phyloP scores from a whole-genome alignment of 2,888 invertebrate genomes.

The Bugula neritina region DNA sequence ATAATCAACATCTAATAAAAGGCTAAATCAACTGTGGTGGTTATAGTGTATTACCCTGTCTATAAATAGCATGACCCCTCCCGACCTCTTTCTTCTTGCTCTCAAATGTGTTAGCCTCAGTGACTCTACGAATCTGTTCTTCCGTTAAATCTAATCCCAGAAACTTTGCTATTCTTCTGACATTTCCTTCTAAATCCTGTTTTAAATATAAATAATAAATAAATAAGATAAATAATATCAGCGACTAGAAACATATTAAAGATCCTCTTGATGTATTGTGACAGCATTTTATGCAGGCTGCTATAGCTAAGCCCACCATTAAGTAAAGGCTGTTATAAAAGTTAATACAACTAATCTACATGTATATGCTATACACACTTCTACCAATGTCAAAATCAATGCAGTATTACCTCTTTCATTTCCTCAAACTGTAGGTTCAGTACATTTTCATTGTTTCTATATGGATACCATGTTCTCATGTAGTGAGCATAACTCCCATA shows the following conservation, averaged over 20 bases:
- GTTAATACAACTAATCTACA: no score
- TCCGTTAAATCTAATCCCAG: background rate
- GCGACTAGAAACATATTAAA: no score
- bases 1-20: no score
- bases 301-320: no score
- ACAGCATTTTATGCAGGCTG: no score
- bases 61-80: background rate
- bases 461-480: constrained; percentile 9
- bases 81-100: background rate
- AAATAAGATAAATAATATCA: no score
- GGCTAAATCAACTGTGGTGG: no score
- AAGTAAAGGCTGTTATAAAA: no score
- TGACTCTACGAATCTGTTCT: background rate
- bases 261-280: no score
- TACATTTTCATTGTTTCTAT: background rate
- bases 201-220: no score
- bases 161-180: background rate
- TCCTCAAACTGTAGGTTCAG: constrained; percentile 19
- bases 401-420: constrained; percentile 19
- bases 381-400: no score
- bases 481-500: background rate
- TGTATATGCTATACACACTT: no score
- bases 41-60: background rate
- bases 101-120: background rate
- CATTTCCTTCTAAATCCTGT: background rate